A percentile compares a stretch with the other conserved stretches of the same genome.
Evolutionary conservation across 1,140 invertebrate species (phyloP).

Genomic region (Pachyrhynchus sulphureomaculatus): DNA sequence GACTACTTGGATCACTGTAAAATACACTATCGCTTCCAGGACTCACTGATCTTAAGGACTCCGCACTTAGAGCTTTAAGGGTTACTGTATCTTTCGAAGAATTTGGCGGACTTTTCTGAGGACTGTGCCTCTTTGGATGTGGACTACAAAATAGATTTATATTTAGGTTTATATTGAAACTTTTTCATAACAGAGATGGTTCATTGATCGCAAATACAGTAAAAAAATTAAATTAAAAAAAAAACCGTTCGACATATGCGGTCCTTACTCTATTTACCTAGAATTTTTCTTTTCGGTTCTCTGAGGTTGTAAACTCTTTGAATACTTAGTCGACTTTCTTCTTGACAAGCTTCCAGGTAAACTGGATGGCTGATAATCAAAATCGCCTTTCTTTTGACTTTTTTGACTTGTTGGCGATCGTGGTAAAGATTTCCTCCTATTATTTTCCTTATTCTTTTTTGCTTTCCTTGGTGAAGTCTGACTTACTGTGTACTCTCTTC

Average conservation of each 20-base stretch:
- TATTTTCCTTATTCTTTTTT: conserved; percentile 65
- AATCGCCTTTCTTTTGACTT: conserved; percentile 26
- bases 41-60: conserved; percentile 79
- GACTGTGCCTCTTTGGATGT: not conserved
- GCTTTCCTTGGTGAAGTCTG: conserved; percentile 53
- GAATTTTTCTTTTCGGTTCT: not conserved
- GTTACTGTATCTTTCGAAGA: conserved; percentile 35
- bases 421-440: conserved; percentile 61
- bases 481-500: conserved; percentile 51
- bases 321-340: conserved; percentile 60
- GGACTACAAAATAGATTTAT: not conserved
- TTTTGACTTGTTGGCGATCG: conserved; percentile 42
- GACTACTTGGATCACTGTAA: conserved; percentile 72
- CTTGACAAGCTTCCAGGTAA: conserved; percentile 66
- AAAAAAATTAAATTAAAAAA: too few relatives aligned
- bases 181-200: too few relatives aligned
- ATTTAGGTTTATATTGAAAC: too few relatives aligned
- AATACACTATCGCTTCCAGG: conserved; percentile 87
- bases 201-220: too few relatives aligned
- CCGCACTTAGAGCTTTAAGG: conserved; percentile 80
- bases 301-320: not conserved
- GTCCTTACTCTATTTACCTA: conserved; percentile 1
- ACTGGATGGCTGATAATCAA: conserved; percentile 45
- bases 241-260: too few relatives aligned
- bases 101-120: conserved; percentile 33